Evolutionary conservation across 1,140 invertebrate species (phyloP).

Genomic region (Pseudomyrmex pallidus): DNA sequence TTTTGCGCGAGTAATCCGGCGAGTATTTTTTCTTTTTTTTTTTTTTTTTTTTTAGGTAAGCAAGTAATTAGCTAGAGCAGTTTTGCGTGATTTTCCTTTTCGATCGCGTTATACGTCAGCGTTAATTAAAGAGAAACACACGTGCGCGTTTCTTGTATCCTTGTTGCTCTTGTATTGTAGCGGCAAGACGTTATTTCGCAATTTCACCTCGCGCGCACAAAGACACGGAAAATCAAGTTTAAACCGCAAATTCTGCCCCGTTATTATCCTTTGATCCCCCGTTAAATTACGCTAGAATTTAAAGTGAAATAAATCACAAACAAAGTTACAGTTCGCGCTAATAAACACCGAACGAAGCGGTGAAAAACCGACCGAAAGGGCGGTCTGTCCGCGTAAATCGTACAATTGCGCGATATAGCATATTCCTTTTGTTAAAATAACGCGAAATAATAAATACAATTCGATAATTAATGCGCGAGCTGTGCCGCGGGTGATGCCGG

Average conservation of each 20-base stretch:
- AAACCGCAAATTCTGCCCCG: neutral
- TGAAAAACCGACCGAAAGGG: too few relatives aligned
- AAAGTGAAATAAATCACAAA: conserved; percentile 26
- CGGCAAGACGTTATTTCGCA: neutral
- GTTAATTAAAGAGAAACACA: conserved; percentile 13
- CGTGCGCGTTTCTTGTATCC: neutral
- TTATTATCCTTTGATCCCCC: conserved; percentile 22
- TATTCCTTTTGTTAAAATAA: neutral
- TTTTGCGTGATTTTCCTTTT: neutral
- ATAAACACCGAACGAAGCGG: conserved; percentile 13
- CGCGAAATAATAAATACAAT: neutral
- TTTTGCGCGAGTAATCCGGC: too few relatives aligned
- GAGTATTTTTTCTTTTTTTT: too few relatives aligned
- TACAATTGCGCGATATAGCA: neutral
- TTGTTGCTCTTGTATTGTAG: neutral
- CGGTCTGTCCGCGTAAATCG: neutral
- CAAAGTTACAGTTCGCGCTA: neutral
- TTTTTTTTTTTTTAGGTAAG: conserved; percentile 10
- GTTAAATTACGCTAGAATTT: conserved; percentile 12
- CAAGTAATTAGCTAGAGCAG: neutral
- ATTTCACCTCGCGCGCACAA: too few relatives aligned
- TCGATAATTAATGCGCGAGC: conserved; percentile 4
- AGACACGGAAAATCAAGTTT: neutral
- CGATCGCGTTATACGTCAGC: neutral
- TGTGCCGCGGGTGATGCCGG: neutral